A percentile compares a stretch with the other conserved stretches of the same genome.
These are phyloP conservation scores for Teleogryllus oceanicus DNA, from an alignment of 2,888 invertebrate genomes.

Conservation along the genomic window DNA sequence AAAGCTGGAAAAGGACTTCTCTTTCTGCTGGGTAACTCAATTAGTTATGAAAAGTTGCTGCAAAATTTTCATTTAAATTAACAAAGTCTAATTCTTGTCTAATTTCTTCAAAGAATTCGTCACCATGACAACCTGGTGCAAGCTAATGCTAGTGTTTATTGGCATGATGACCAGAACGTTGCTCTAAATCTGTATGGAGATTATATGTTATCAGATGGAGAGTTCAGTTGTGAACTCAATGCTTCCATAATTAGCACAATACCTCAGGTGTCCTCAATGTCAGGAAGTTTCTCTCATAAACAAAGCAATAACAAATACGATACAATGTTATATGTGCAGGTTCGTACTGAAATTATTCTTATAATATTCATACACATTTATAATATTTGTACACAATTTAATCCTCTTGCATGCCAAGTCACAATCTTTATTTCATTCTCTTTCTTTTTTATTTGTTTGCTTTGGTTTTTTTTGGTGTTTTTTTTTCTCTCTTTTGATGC, in stretches of 20 bases:
- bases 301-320: conserved; percentile 53
- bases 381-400: too few relatives aligned
- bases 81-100: not conserved
- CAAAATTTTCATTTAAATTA: not conserved
- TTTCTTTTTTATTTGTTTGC: too few relatives aligned
- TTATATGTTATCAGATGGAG: conserved; percentile 48
- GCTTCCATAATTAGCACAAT: conserved; percentile 58
- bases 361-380: too few relatives aligned
- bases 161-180: conserved; percentile 60
- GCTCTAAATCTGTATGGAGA: conserved; percentile 55
- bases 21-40: conserved; percentile 51
- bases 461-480: too few relatives aligned
- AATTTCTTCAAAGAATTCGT: conserved; percentile 48
- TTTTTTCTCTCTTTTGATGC: too few relatives aligned
- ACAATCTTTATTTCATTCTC: too few relatives aligned
- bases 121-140: conserved; percentile 52
- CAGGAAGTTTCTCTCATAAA: conserved; percentile 55
- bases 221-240: conserved; percentile 52
- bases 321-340: conserved; percentile 53
- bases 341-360: conserved; percentile 40
- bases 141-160: conserved; percentile 55
- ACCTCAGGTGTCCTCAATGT: conserved; percentile 56
- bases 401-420: too few relatives aligned
- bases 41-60: not conserved
- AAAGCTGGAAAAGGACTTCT: conserved; percentile 56